Conservation (phyloP, 2,113 vertebrate genomes). For the Peromyscus leucopus region DNA sequence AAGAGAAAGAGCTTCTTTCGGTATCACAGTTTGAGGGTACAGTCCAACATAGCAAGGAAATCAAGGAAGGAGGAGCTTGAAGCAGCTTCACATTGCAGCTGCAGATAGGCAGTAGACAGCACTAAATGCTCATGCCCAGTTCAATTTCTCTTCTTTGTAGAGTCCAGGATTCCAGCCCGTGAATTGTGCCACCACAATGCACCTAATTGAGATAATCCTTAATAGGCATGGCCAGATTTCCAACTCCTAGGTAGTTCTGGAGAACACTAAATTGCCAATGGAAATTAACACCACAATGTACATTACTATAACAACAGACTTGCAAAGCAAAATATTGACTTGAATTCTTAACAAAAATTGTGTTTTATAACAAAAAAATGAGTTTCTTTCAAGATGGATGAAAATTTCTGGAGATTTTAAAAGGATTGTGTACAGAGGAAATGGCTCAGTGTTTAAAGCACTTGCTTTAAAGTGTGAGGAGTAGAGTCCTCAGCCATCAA, state of each 20-base stretch:
- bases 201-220: no score
- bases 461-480: background rate
- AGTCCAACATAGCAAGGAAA: background rate
- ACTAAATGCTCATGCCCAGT: background rate
- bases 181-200: background rate
- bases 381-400: background rate
- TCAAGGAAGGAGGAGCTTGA: background rate
- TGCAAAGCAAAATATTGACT: constrained; percentile 37
- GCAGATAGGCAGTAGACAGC: background rate
- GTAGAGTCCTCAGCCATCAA: background rate
- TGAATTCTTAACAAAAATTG: constrained; percentile 42
- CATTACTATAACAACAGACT: constrained; percentile 11
- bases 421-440: background rate
- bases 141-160: background rate
- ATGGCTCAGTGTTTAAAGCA: background rate
- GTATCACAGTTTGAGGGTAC: background rate
- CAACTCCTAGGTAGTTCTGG: background rate
- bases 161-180: background rate
- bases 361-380: constrained; percentile 35
- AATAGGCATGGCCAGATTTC: background rate
- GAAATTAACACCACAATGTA: background rate
- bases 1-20: background rate
- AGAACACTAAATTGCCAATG: background rate
- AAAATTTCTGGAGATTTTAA: constrained; percentile 38
- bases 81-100: background rate